phyloP scores from a whole-genome alignment of 2,888 invertebrate genomes.

The Lycophotia porphyrea region DNA sequence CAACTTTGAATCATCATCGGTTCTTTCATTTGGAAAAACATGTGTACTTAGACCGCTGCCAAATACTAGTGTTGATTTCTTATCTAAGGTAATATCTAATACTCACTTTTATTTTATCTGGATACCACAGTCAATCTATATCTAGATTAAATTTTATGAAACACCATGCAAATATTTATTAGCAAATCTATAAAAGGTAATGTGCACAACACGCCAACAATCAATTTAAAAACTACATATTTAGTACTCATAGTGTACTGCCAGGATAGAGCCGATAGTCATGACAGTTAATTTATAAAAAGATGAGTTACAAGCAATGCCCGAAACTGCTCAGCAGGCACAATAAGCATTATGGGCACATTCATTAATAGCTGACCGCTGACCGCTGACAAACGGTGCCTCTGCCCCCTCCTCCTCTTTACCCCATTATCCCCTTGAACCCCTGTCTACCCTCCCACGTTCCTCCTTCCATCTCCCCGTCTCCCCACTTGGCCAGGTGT shows the following conservation, averaged over 20 bases:
- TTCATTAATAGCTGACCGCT: constrained; percentile 89
- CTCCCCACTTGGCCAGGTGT: constrained; percentile 87
- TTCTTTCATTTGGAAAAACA: neutral
- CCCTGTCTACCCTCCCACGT: constrained; percentile 73
- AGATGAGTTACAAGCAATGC: constrained; percentile 84
- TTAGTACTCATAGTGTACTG: constrained; percentile 31
- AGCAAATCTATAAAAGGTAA: constrained; percentile 36
- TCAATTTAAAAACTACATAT: constrained; percentile 57
- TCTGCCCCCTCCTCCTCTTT: constrained; percentile 76
- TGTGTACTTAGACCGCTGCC: neutral
- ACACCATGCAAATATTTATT: constrained; percentile 16
- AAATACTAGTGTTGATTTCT: neutral
- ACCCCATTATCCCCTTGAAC: constrained; percentile 80
- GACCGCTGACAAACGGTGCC: constrained; percentile 88
- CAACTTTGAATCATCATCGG: constrained; percentile 44
- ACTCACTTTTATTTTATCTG: neutral
- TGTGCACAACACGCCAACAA: constrained; percentile 37
- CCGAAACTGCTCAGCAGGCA: constrained; percentile 85
- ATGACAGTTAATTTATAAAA: constrained; percentile 84
- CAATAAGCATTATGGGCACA: constrained; percentile 88
- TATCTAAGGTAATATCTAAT: constrained; percentile 14
- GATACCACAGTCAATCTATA: neutral
- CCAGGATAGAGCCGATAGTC: constrained; percentile 61
- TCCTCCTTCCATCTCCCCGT: constrained; percentile 74
- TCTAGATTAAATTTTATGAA: constrained; percentile 26